A percentile compares a stretch with the other conserved stretches of the same genome.
phyloP scores from a whole-genome alignment of 2,113 vertebrate species.

The Corvus hawaiiensis region DNA sequence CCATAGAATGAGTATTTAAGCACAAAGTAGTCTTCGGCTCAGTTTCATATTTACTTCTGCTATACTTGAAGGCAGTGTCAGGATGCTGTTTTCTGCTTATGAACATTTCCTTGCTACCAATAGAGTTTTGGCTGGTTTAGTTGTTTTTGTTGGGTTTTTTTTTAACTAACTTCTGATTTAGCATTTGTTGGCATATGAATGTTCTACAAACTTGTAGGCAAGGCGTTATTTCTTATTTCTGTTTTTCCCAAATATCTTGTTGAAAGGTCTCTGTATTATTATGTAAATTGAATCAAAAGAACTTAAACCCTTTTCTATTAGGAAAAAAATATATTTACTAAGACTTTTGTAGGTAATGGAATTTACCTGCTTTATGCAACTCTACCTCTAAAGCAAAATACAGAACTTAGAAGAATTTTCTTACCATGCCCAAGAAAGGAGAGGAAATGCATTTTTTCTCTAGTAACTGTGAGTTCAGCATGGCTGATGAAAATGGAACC shows the following conservation, averaged over 20 bases:
- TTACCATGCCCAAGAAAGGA: neutral
- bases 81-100: neutral
- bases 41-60: neutral
- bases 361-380: neutral
- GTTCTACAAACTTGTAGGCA: neutral
- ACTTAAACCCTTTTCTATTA: neutral
- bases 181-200: neutral
- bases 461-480: neutral
- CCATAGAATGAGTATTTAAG: neutral
- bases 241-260: neutral
- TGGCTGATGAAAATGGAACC: neutral
- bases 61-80: neutral
- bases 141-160: too few species aligned
- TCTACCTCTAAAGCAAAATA: neutral
- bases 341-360: neutral
- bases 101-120: neutral
- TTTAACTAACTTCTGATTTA: neutral
- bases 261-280: neutral
- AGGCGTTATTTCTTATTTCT: neutral
- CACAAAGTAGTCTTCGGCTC: neutral
- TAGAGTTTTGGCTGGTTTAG: neutral
- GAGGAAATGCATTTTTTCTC: neutral
- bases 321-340: neutral
- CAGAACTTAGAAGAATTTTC: neutral
- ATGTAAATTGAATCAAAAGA: neutral